Percentiles rank a stretch among this genome's conserved stretches.
Conservation (phyloP, 2,888 invertebrate genomes). For the Trachelus troglodyta region DNA sequence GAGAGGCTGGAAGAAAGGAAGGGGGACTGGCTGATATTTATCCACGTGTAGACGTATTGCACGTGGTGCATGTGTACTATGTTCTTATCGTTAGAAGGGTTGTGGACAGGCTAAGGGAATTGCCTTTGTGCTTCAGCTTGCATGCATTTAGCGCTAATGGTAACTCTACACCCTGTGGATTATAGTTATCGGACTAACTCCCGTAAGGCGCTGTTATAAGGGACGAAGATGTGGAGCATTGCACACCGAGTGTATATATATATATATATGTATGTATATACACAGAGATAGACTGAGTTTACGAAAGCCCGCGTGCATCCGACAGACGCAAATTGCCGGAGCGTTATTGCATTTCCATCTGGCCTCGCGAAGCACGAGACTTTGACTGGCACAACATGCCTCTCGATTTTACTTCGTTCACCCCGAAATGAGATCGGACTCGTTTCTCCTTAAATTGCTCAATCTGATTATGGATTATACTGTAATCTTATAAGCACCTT, state of each 20-base stretch:
- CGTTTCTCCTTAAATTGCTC: background rate
- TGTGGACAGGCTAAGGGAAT: slow-evolving; percentile 33
- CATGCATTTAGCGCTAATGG: slow-evolving; percentile 47
- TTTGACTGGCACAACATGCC: background rate
- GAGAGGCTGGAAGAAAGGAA: background rate
- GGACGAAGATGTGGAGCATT: background rate
- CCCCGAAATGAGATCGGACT: background rate
- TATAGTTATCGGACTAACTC: slow-evolving; percentile 32
- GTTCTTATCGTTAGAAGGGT: background rate
- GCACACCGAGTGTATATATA: background rate
- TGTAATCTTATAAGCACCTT: background rate
- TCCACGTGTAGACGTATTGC: background rate
- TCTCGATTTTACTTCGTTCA: background rate
- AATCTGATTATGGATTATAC: background rate
- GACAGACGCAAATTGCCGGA: slow-evolving; percentile 37
- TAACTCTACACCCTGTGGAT: slow-evolving; percentile 40
- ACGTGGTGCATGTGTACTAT: background rate
- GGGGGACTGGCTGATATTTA: background rate
- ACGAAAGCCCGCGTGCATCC: slow-evolving; percentile 22
- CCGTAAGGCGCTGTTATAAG: background rate
- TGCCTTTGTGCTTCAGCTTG: slow-evolving; percentile 45
- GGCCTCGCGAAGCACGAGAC: background rate
- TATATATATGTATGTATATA: too few relatives aligned
- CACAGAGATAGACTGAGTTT: background rate
- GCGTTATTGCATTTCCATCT: slow-evolving; percentile 1